Conservation (phyloP, 1,140 invertebrate species). For the Conus ventricosus region DNA sequence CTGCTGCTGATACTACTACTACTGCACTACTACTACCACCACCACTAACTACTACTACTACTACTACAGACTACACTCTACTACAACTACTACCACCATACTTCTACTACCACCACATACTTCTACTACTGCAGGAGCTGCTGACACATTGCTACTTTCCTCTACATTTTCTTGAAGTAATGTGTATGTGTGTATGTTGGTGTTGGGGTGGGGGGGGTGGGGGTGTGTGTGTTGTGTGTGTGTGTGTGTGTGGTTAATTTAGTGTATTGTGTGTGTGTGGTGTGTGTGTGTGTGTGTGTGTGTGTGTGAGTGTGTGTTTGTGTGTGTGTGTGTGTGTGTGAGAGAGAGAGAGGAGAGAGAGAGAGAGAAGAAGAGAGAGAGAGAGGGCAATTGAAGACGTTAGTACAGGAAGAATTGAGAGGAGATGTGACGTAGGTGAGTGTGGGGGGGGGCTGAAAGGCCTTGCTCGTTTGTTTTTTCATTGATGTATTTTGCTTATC, state of each 20-base stretch:
- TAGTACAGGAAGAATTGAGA: not conserved
- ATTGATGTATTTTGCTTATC: too few species aligned
- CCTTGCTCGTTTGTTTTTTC: too few species aligned
- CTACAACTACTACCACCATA: too few species aligned
- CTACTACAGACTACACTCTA: too few species aligned
- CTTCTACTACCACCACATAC: too few species aligned
- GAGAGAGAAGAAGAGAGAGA: not conserved
- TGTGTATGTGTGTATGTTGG: slow-evolving; percentile 28
- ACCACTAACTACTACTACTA: too few species aligned
- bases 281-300: slow-evolving; percentile 23
- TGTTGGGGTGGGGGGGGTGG: slow-evolving; percentile 18
- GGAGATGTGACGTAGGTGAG: not conserved
- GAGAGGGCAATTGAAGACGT: not conserved
- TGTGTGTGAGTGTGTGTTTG: slow-evolving; percentile 11
- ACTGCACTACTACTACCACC: too few species aligned
- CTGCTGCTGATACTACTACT: too few species aligned
- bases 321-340: slow-evolving; percentile 11
- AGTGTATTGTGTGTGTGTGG: too few species aligned
- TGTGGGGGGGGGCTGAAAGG: not conserved
- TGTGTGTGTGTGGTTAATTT: too few species aligned
- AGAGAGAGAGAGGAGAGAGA: not conserved
- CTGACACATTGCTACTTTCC: too few species aligned
- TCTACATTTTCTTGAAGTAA: not conserved
- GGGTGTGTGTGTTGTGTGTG: slow-evolving; percentile 23
- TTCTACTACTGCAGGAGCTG: too few species aligned